These are phyloP conservation scores for Hesperophylax magnus DNA, from an alignment of 1,140 invertebrate species.

Conservation along the genomic window DNA sequence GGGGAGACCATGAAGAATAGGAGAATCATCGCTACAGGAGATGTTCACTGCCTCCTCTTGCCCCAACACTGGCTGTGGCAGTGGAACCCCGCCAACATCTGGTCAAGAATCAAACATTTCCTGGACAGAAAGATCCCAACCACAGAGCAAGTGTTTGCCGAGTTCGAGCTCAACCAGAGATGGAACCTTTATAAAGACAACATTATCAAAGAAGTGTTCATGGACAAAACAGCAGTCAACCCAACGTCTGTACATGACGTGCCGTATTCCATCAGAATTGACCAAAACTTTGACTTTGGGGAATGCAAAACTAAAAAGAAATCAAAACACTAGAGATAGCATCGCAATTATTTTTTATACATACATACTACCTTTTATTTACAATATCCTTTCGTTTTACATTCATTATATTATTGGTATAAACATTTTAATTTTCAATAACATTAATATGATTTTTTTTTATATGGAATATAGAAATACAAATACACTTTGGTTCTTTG, in stretches of 20 bases:
- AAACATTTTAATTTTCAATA: too few species aligned
- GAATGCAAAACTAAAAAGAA: slow-evolving; percentile 18
- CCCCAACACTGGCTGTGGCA: slow-evolving; percentile 75
- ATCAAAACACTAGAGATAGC: background rate
- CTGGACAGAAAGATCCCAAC: slow-evolving; percentile 74
- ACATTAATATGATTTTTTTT: too few species aligned
- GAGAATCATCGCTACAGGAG: slow-evolving; percentile 71
- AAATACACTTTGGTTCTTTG: too few species aligned
- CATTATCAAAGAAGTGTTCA: slow-evolving; percentile 68
- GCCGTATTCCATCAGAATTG: slow-evolving; percentile 75
- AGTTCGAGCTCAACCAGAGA: slow-evolving; percentile 69
- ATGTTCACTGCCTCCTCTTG: slow-evolving; percentile 73
- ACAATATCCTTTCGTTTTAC: too few species aligned
- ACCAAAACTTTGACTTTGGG: slow-evolving; percentile 60
- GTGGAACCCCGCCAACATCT: slow-evolving; percentile 75
- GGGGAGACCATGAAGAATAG: slow-evolving; percentile 75
- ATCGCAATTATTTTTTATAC: too few species aligned
- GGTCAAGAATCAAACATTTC: slow-evolving; percentile 74
- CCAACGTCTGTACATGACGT: slow-evolving; percentile 74
- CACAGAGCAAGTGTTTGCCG: slow-evolving; percentile 70
- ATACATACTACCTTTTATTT: too few species aligned
- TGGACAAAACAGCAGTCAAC: slow-evolving; percentile 66
- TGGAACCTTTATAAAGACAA: slow-evolving; percentile 71
- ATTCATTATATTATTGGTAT: too few species aligned
- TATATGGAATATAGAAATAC: too few species aligned